These are phyloP conservation scores for Picus viridis DNA, from an alignment of 2,797 vertebrate species.

Conservation along the genomic window DNA sequence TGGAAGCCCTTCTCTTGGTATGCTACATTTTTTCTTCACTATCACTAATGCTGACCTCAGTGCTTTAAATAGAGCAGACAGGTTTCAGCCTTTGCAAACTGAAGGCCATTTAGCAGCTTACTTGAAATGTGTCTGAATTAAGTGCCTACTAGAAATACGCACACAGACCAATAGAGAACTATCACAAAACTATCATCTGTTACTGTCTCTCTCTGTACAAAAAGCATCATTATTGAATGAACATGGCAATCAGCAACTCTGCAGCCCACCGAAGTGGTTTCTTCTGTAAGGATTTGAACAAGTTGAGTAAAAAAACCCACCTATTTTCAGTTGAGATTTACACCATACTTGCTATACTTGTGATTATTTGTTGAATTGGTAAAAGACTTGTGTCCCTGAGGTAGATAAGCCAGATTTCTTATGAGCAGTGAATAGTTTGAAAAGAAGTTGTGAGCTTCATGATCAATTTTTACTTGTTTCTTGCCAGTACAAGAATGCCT, in stretches of 20 bases:
- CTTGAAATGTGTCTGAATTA: constrained; percentile 53
- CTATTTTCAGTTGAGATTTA: not conserved
- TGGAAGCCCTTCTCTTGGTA: not conserved
- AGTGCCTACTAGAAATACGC: constrained; percentile 26
- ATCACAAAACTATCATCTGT: constrained; percentile 23
- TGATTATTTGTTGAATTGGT: not conserved
- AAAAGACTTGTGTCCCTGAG: not conserved
- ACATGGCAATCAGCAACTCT: not conserved
- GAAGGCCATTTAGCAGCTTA: constrained; percentile 24
- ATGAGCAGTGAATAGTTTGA: not conserved
- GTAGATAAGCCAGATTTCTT: constrained; percentile 13
- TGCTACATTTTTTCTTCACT: not conserved
- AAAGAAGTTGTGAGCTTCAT: not conserved
- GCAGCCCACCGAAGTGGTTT: not conserved
- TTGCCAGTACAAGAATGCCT: not conserved
- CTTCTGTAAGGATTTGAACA: not conserved
- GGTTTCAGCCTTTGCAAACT: constrained; percentile 7
- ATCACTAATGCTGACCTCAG: not conserved
- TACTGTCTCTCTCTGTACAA: not conserved
- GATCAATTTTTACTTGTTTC: not conserved
- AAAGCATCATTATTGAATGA: not conserved
- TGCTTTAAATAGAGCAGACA: not conserved
- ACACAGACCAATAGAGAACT: not conserved
- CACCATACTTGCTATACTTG: not conserved
- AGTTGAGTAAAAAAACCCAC: not conserved